Evolutionary conservation across 2,888 invertebrate genomes (phyloP).

Genomic region (Tridacna crocea): DNA sequence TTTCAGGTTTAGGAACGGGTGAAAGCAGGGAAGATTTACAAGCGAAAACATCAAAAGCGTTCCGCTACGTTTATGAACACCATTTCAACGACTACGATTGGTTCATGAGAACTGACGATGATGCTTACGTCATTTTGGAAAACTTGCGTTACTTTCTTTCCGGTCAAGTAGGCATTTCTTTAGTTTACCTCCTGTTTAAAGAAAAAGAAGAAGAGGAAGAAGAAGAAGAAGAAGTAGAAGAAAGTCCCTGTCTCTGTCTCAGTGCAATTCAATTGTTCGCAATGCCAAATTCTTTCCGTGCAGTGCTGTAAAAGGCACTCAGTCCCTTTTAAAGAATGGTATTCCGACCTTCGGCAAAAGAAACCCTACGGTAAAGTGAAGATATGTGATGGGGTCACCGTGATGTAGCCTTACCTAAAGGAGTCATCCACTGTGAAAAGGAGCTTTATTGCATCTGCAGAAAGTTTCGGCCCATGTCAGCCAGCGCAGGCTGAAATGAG

Average conservation of each 20-base stretch:
- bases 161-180: constrained; percentile 70
- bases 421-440: not conserved
- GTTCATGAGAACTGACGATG: constrained; percentile 99
- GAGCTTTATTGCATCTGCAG: not conserved
- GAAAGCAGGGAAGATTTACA: constrained; percentile 91
- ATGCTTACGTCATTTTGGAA: constrained; percentile 98
- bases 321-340: not conserved
- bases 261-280: not conserved
- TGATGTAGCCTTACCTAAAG: not conserved
- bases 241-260: not conserved
- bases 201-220: too few relatives aligned
- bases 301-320: not conserved
- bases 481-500: not conserved
- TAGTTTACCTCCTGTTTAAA: not conserved
- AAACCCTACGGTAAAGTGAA: not conserved
- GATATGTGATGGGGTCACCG: not conserved
- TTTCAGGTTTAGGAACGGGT: constrained; percentile 2
- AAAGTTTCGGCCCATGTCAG: not conserved
- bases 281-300: not conserved
- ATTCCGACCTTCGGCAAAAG: not conserved
- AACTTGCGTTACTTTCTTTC: constrained; percentile 89
- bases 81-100: constrained; percentile 94
- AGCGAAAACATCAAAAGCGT: constrained; percentile 98
- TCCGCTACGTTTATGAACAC: constrained; percentile 93
- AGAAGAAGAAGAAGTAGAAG: too few relatives aligned